Base-by-base conservation (phyloP, 2,797 vertebrate genomes). In the Phalloptychus januarius region DNA sequence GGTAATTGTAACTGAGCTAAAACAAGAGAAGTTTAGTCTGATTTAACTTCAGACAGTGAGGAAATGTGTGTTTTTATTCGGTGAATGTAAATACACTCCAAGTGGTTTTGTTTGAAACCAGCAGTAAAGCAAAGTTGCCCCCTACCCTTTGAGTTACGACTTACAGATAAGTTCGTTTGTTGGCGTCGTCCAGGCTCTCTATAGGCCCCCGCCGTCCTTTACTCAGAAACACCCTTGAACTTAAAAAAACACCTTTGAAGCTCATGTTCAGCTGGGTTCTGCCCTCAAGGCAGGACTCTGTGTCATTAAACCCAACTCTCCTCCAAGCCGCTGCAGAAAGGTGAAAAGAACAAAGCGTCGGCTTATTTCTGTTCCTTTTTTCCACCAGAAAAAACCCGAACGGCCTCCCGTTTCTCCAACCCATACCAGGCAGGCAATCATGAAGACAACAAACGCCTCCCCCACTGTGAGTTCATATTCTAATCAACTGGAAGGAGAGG, bases 261-360 rank as follows among this genome's bases (percentile, higher is more conserved):
- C 82, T 72, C 69, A 4, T 33, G 52, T 72, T 72, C 63, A 63
- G 80, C 40, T 40, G 1, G 50, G 25, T 72, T 85, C 82, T 81
- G 76, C 76, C 87, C 88, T 0, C 75, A 45, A 86, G 89, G 86
- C 81, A 77, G 33, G 42, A 78, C 83, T 74, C 71, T 7, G 48
- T 72, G 87, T 82, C 92, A 89, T 92, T 89, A 91, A 91, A 83
- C 52, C 78, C 77, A 83, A 83, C 82, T 86, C 77, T 74, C 71
- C 77, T 81, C 81, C 50, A 65, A 79, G 40, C 81, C 80, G 45
- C 75, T 82, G 33, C 13, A 31, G 18, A 67, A 71, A 82, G 85
- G 87, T 86, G 83, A 79, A 67, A 73, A 80, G 58, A 84, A 71
- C 79, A 85, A 70, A 46, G 56, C 63, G 15, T 46, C 40, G 38